Conservation (phyloP, 2,888 invertebrate genomes). For the Drymonia ruficornis region DNA sequence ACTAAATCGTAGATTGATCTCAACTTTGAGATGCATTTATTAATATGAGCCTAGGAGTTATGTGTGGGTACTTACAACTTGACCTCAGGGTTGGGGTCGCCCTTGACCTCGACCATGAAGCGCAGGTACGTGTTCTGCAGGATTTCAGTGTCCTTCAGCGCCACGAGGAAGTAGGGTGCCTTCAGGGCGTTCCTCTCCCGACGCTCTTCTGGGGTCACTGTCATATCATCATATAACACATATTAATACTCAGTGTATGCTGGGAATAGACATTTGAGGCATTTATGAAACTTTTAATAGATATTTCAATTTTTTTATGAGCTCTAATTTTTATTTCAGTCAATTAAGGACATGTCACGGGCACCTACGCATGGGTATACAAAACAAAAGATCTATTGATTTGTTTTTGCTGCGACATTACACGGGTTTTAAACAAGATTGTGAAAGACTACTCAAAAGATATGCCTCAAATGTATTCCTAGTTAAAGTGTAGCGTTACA, state of each 20-base stretch:
- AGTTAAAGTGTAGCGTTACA: conserved; percentile 17
- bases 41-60: conserved; percentile 11
- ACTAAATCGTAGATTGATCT: too few species aligned
- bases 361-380: too few species aligned
- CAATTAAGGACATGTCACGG: too few species aligned
- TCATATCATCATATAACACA: conserved; percentile 20
- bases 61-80: conserved; percentile 90
- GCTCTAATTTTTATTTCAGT: too few species aligned
- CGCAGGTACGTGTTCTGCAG: conserved; percentile 93
- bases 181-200: conserved; percentile 88
- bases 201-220: conserved; percentile 90
- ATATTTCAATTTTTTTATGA: too few species aligned
- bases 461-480: conserved; percentile 33
- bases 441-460: neutral
- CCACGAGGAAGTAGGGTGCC: conserved; percentile 93
- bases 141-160: conserved; percentile 94
- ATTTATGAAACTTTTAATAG: neutral
- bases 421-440: too few species aligned
- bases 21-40: too few species aligned
- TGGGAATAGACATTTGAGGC: conserved; percentile 30
- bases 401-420: too few species aligned
- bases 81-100: conserved; percentile 94
- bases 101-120: conserved; percentile 95
- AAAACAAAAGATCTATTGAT: too few species aligned
- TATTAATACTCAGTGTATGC: neutral